Conservation (phyloP, 2,113 vertebrate species). For the Opisthocomus hoazin region DNA sequence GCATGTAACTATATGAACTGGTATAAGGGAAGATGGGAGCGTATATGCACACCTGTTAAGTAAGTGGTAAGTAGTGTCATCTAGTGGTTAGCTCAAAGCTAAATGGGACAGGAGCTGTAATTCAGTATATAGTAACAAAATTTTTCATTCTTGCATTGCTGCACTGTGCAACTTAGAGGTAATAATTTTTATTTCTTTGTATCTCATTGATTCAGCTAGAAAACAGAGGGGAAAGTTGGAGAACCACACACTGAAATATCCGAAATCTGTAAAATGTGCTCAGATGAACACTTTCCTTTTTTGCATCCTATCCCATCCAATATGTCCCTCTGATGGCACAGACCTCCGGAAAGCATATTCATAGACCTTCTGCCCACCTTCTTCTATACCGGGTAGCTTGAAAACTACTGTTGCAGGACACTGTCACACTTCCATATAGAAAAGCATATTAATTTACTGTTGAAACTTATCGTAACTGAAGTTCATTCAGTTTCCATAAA, state of each 20-base stretch:
- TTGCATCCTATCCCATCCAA: not conserved
- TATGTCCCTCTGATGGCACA: not conserved
- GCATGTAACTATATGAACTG: not conserved
- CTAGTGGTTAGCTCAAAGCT: slow-evolving; percentile 44
- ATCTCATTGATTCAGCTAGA: not conserved
- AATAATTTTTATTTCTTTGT: not conserved
- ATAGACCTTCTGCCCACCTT: not conserved
- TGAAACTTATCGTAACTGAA: not conserved
- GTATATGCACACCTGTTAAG: not conserved
- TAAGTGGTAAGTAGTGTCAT: slow-evolving; percentile 56
- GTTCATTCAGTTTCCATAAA: not conserved
- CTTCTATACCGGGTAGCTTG: not conserved
- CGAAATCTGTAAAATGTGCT: not conserved
- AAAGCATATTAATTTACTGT: not conserved
- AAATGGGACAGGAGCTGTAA: not conserved
- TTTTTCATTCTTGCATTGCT: not conserved
- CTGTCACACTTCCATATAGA: accelerated
- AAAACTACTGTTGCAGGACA: not conserved
- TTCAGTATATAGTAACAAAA: not conserved
- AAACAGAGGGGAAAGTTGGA: not conserved
- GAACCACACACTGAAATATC: not conserved
- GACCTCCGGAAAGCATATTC: not conserved
- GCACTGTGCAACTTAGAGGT: not conserved
- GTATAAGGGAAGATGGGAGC: not conserved
- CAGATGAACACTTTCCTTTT: not conserved